A percentile compares a stretch with the other conserved stretches of the same genome.
Conservation (phyloP, 2,113 vertebrate species). For the human (Homo sapiens) region GRCh38 chr15:85194001-85194500, state of each 20-base stretch:
- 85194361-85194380: conserved; percentile 90
- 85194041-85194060: conserved; percentile 85
- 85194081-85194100: conserved; percentile 92
- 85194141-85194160: conserved; percentile 89
- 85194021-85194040: conserved; percentile 83
- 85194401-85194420: conserved; percentile 92
- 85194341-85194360: conserved; percentile 88
- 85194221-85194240: conserved; percentile 69
- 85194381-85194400: conserved; percentile 91
- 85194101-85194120: conserved; percentile 90
- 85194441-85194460: conserved; percentile 89
- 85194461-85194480: conserved; percentile 85
- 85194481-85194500: conserved; percentile 94
- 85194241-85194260: conserved; percentile 78
- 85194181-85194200: conserved; percentile 82
- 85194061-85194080: conserved; percentile 92
- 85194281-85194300: conserved; percentile 90
- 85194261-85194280: conserved; percentile 86
- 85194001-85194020: conserved; percentile 89
- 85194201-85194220: conserved; percentile 83
- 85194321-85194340: conserved; percentile 87
- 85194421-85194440: conserved; percentile 87
- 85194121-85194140: conserved; percentile 89
- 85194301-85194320: conserved; percentile 87
- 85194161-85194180: conserved; percentile 90